phyloP scores from a whole-genome alignment of 1,140 invertebrate species.

The Drosophila nikananu region DNA sequence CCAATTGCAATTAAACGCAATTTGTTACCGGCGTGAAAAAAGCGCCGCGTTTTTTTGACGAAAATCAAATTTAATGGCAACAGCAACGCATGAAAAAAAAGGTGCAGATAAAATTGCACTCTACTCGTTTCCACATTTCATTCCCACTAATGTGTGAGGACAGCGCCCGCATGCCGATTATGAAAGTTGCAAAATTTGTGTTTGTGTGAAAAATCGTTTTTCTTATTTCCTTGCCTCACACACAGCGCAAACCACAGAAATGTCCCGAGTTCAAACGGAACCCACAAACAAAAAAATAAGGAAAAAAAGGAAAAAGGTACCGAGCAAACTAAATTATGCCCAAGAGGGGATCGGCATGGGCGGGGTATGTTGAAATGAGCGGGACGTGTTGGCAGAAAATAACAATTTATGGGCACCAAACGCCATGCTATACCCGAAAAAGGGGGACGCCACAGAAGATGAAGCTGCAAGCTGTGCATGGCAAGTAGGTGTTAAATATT shows the following conservation, averaged over 20 bases:
- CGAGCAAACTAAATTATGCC: slow-evolving; percentile 43
- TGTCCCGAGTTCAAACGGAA: slow-evolving; percentile 20
- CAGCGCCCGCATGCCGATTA: slow-evolving; percentile 12
- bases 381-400: slow-evolving; percentile 55
- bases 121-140: slow-evolving; percentile 20
- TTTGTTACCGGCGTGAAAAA: slow-evolving; percentile 29
- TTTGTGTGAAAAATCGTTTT: slow-evolving; percentile 26
- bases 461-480: slow-evolving; percentile 44
- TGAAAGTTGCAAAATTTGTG: slow-evolving; percentile 22
- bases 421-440: neutral
- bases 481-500: slow-evolving; percentile 75
- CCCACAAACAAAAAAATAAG: neutral
- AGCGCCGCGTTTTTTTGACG: neutral
- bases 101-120: slow-evolving; percentile 29
- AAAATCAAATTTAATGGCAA: slow-evolving; percentile 41
- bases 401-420: slow-evolving; percentile 49
- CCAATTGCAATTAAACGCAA: slow-evolving; percentile 47
- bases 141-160: slow-evolving; percentile 7
- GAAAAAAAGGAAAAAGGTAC: neutral
- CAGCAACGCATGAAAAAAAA: slow-evolving; percentile 1
- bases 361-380: slow-evolving; percentile 39
- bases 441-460: slow-evolving; percentile 8
- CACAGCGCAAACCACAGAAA: slow-evolving; percentile 5
- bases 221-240: slow-evolving; percentile 7
- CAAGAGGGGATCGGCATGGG: slow-evolving; percentile 16